These are phyloP conservation scores for Heloderma charlesbogerti DNA, from an alignment of 2,113 vertebrate genomes.

Conservation along the genomic window DNA sequence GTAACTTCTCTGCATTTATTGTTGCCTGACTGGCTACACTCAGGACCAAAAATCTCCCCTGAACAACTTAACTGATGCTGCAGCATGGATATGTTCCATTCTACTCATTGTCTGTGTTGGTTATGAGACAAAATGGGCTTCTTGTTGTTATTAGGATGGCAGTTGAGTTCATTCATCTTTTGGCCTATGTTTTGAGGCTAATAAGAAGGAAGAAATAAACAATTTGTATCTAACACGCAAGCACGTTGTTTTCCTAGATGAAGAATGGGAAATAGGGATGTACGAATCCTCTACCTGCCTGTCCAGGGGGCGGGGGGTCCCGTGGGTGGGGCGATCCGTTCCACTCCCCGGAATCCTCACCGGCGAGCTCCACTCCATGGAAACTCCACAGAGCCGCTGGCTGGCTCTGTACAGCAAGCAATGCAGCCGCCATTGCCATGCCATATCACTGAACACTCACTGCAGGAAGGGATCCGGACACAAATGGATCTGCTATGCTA, in stretches of 20 bases:
- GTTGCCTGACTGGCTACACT: background rate
- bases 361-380: too few species aligned
- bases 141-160: background rate
- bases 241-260: background rate
- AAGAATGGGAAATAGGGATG: background rate
- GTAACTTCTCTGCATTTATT: slow-evolving; percentile 53
- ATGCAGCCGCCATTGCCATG: too few species aligned
- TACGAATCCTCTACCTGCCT: too few species aligned
- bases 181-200: background rate
- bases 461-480: too few species aligned
- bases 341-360: too few species aligned
- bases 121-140: background rate
- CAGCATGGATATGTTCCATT: background rate
- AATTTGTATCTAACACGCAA: background rate
- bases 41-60: slow-evolving; percentile 27
- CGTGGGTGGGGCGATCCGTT: too few species aligned
- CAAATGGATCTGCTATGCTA: too few species aligned
- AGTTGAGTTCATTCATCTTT: background rate
- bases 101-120: background rate
- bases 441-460: too few species aligned
- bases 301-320: too few species aligned
- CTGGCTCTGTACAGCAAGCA: too few species aligned
- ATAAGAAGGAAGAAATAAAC: background rate
- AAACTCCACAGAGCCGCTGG: too few species aligned
- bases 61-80: background rate